Percentiles rank a stretch among this genome's conserved stretches.
phyloP scores from a whole-genome alignment of 2,888 invertebrate species.

The Labia minor region DNA sequence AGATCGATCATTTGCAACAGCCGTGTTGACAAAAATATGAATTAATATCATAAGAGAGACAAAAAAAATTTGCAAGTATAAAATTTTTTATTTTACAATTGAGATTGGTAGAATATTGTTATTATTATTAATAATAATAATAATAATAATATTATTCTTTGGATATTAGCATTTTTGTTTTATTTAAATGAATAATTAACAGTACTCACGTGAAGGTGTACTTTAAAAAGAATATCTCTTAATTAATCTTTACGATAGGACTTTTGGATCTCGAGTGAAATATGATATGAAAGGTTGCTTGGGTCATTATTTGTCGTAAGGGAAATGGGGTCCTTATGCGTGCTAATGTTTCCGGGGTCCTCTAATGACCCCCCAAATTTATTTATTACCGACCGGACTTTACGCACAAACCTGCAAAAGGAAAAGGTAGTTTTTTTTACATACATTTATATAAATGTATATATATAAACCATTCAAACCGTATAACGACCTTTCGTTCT shows the following conservation, averaged over 20 bases:
- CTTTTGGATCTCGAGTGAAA: neutral
- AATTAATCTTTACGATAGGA: constrained; percentile 13
- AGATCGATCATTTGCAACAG: neutral
- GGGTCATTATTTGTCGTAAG: neutral
- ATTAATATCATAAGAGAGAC: neutral
- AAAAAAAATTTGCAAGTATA: constrained; percentile 13
- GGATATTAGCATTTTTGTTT: neutral
- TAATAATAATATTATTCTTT: neutral
- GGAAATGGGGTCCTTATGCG: constrained; percentile 1
- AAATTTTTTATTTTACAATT: neutral
- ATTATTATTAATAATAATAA: neutral
- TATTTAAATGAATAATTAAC: constrained; percentile 13
- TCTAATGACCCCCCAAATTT: constrained; percentile 13
- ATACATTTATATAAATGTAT: no score
- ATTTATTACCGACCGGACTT: neutral
- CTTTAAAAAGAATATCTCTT: constrained; percentile 7
- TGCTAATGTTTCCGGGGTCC: constrained; percentile 7
- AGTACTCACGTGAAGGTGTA: constrained; percentile 7
- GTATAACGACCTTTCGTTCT: neutral
- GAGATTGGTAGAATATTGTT: no score
- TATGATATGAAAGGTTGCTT: constrained; percentile 3
- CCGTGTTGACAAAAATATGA: neutral
- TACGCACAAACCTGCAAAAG: neutral
- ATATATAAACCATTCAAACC: no score
- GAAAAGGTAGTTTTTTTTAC: neutral